phyloP scores from a whole-genome alignment of 2,888 invertebrate species.

The Spodoptera exigua region DNA sequence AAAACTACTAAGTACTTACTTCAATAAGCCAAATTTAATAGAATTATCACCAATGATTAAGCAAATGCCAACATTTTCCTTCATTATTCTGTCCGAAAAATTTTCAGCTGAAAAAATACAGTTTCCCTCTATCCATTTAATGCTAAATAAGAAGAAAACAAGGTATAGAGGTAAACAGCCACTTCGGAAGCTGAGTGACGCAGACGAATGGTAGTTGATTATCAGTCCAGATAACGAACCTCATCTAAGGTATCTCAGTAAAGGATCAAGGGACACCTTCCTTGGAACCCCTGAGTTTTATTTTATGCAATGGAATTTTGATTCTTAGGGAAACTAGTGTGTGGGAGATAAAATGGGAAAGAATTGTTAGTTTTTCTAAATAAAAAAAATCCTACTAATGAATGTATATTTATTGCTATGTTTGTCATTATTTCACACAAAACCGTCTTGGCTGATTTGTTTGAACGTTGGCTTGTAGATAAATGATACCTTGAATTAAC shows the following conservation, averaged over 20 bases:
- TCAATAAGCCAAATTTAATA: no score
- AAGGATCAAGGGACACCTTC: conserved; percentile 27
- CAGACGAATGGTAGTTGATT: conserved; percentile 59
- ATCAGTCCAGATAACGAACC: conserved; percentile 57
- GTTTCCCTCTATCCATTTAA: neutral
- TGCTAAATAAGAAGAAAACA: conserved; percentile 1
- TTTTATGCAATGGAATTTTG: neutral
- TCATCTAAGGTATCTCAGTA: conserved; percentile 49
- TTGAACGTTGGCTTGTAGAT: no score
- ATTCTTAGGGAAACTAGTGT: neutral
- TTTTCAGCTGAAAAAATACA: neutral
- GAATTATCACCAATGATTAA: no score
- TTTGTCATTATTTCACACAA: no score
- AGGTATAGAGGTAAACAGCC: conserved; percentile 20
- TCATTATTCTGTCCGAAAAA: neutral
- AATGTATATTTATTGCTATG: no score
- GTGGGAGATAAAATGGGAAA: no score
- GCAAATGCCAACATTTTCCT: no score
- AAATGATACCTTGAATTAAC: no score
- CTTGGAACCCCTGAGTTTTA: neutral
- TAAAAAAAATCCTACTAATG: no score
- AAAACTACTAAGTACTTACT: no score
- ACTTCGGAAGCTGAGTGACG: conserved; percentile 44
- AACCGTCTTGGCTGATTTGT: no score
- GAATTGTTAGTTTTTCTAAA: no score